These are phyloP conservation scores for Manduca sexta DNA, from an alignment of 1,140 invertebrate species.

Conservation along the genomic window DNA sequence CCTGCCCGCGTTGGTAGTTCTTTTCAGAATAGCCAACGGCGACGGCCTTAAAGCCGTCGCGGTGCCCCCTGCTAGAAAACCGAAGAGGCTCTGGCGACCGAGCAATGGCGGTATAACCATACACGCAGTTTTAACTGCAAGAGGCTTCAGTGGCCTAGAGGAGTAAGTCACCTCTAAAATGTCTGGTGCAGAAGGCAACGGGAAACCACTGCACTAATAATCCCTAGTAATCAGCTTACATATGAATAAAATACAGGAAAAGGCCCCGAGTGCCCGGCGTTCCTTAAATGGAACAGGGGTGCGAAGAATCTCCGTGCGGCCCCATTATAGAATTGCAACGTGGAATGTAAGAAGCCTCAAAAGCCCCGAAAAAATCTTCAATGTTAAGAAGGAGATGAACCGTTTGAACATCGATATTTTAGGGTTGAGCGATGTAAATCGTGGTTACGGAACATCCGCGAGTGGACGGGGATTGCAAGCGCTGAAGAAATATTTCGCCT, in stretches of 20 bases:
- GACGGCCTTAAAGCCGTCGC: not conserved
- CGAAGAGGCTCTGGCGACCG: conserved; percentile 16
- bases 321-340: too few relatives aligned
- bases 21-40: not conserved
- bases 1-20: not conserved
- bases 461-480: too few relatives aligned
- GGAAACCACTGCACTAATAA: conserved; percentile 15
- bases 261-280: conserved; percentile 1
- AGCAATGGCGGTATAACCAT: conserved; percentile 17
- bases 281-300: not conserved
- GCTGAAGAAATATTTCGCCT: too few relatives aligned
- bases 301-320: too few relatives aligned
- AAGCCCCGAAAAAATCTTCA: too few relatives aligned
- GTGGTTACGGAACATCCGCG: too few relatives aligned
- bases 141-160: not conserved
- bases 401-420: too few relatives aligned
- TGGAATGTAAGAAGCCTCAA: too few relatives aligned
- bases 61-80: conserved; percentile 21
- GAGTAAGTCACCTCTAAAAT: conserved; percentile 7
- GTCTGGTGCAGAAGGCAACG: conserved; percentile 13
- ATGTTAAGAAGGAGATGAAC: too few relatives aligned
- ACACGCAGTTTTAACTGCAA: not conserved
- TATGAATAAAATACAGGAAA: not conserved
- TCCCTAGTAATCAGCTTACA: conserved; percentile 16
- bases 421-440: too few relatives aligned